phyloP scores from a whole-genome alignment of 2,888 invertebrate genomes.

The Coelinius sp. region DNA sequence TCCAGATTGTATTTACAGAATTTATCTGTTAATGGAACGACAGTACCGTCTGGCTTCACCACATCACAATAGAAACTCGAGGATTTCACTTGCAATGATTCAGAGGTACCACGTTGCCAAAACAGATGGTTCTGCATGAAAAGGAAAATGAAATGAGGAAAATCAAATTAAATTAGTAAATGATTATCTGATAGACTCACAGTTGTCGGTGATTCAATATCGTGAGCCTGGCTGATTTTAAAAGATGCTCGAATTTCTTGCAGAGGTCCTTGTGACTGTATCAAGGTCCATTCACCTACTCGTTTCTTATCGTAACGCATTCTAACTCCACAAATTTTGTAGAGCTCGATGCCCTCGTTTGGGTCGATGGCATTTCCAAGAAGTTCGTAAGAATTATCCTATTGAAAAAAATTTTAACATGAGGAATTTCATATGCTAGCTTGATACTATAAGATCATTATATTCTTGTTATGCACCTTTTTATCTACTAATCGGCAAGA shows the following conservation, averaged over 20 bases:
- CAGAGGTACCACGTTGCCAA: neutral
- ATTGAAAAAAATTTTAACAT: no score
- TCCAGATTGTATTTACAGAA: conserved; percentile 49
- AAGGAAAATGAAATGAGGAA: neutral
- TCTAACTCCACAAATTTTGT: conserved; percentile 50
- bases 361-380: neutral
- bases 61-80: neutral
- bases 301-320: conserved; percentile 37
- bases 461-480: no score
- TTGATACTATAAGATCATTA: no score
- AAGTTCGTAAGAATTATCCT: neutral
- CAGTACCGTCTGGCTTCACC: conserved; percentile 51
- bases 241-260: neutral
- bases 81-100: neutral
- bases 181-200: neutral
- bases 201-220: neutral
- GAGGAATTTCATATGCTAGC: no score
- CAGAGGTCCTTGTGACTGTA: neutral
- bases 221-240: neutral
- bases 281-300: conserved; percentile 43
- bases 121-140: neutral
- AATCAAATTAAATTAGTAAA: neutral
- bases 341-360: conserved; percentile 33
- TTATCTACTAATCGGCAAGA: neutral
- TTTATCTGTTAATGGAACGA: conserved; percentile 41